Evolutionary conservation across 2,888 invertebrate species (phyloP).

Genomic region (Brachylomia viminalis): DNA sequence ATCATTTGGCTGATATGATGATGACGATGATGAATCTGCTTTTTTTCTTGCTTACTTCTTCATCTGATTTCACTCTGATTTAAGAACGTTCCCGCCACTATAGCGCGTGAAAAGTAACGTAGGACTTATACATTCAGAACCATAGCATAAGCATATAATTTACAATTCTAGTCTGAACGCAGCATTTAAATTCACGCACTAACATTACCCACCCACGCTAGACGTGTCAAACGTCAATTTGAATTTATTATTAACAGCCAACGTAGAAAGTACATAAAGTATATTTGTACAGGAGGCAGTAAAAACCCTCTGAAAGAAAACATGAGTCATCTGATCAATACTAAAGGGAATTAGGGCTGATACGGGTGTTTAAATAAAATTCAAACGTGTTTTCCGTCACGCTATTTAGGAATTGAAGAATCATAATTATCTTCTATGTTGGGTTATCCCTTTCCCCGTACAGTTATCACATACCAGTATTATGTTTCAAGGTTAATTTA

Average conservation of each 20-base stretch:
- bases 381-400: not conserved
- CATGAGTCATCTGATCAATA: conserved; percentile 44
- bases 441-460: not conserved
- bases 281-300: conserved; percentile 1
- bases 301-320: not conserved
- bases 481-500: not conserved
- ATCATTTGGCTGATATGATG: too few relatives aligned
- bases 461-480: not conserved
- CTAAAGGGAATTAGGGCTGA: conserved; percentile 7
- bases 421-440: not conserved
- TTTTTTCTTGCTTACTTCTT: not conserved
- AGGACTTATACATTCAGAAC: not conserved
- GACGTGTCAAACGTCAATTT: conserved; percentile 20
- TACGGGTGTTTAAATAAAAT: not conserved
- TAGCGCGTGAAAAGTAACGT: not conserved
- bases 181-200: conserved; percentile 9
- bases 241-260: conserved; percentile 41
- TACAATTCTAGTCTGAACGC: not conserved
- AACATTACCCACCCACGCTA: conserved; percentile 24
- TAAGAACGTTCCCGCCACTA: not conserved
- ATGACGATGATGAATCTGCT: too few relatives aligned
- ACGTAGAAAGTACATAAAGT: conserved; percentile 13
- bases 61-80: not conserved
- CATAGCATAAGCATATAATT: not conserved
- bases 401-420: not conserved